These are phyloP conservation scores for Sebastes nivosus DNA, from an alignment of 2,797 vertebrate genomes.

Conservation along the genomic window DNA sequence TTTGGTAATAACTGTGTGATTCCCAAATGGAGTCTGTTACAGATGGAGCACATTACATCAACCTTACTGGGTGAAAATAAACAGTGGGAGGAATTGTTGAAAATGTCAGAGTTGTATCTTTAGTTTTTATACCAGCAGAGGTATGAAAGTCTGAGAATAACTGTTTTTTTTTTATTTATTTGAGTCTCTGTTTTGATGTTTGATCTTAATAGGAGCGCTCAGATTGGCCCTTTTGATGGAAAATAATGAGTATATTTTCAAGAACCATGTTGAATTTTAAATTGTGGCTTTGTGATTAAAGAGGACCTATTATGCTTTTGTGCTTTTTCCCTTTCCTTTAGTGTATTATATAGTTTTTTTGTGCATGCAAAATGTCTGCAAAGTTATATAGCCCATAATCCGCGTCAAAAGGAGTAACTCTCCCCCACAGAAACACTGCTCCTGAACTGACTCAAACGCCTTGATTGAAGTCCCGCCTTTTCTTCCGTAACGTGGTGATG, in stretches of 20 bases:
- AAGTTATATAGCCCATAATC: too few relatives aligned
- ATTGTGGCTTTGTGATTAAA: neutral
- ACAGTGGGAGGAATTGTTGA: neutral
- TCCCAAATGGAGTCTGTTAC: slow-evolving; percentile 32
- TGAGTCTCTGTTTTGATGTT: neutral
- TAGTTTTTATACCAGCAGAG: neutral
- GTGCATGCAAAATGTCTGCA: too few relatives aligned
- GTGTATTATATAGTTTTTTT: too few relatives aligned
- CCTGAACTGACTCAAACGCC: too few relatives aligned
- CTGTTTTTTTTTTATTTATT: neutral
- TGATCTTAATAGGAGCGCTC: neutral
- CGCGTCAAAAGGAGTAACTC: fast-evolving
- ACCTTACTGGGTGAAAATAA: neutral
- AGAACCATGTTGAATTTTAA: neutral
- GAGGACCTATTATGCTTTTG: too few relatives aligned
- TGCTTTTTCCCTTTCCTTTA: too few relatives aligned
- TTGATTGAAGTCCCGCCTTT: too few relatives aligned
- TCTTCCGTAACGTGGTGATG: too few relatives aligned
- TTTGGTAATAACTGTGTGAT: slow-evolving; percentile 51
- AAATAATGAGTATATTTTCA: neutral
- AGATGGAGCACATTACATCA: slow-evolving; percentile 5
- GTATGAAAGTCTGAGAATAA: neutral
- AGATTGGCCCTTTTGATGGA: neutral
- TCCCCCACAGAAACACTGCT: too few relatives aligned
- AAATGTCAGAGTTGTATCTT: neutral